Evolutionary conservation across 2,888 invertebrate genomes (phyloP), one percentile per base, ranked within the genome.

Genomic region (Lathronympha strigana): DNA sequence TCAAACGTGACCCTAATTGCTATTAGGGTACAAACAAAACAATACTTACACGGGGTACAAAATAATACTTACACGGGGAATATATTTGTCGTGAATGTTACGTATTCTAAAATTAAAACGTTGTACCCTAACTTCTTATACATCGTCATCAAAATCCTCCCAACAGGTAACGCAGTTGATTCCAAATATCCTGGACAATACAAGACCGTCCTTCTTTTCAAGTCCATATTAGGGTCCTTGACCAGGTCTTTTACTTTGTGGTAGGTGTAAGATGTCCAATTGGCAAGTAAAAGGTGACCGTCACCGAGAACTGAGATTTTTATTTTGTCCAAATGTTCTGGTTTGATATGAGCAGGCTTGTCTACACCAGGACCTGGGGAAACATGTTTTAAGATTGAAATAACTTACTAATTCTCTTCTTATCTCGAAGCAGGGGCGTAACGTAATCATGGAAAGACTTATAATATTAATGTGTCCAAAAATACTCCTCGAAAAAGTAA

Each of bases 51-150:
- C n/a, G n/a, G n/a, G n/a, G n/a, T n/a, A n/a, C n/a, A n/a, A n/a
- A n/a, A n/a, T n/a, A n/a, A 58, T 71, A 81, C 87, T 86, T 53
- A 89, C 90, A 83, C 47, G 1, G 86, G 82, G 73, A 87, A 90
- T 5, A 83, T 74, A 45, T 77, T 74, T 0, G 82, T 79, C 0
- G 84, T 85, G 61, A 87, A 87, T 0, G 54, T 67, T 43, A 83
- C 79, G 0, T 78, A 78, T 49, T 88, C 82, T 36, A 87, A 33
- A n/a, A 83, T 31, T 1, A 87, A 66, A 0, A 80, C 82, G 15
- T 87, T 88, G 36, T 86, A 90, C 0, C 82, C 84, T 38, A 80
- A 45, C 81, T 88, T 75, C 57, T 73, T 81, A 58, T 88, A 90
- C 0, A 68, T 36, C 0, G 63, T 45, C 1, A 77, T 83, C 1